Percentiles rank a stretch among this genome's conserved stretches.
Evolutionary conservation across 37 sponge, comb jelly and placozoan genomes (phyloP).

Genomic region (Spongia lamella): DNA sequence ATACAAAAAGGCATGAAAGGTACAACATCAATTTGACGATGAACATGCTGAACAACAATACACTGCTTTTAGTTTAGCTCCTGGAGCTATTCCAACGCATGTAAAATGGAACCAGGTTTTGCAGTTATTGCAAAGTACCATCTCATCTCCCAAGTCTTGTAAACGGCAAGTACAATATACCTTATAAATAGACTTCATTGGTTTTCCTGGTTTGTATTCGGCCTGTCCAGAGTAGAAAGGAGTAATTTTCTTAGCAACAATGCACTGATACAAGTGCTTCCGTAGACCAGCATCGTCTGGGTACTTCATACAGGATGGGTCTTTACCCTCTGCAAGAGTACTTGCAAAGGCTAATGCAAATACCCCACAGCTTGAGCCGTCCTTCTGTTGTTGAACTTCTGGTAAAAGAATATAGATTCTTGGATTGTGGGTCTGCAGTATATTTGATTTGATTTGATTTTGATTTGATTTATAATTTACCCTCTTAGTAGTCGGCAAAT

Average conservation of each 20-base stretch:
- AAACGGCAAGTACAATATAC: conserved; percentile 12
- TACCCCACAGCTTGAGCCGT: conserved; percentile 23
- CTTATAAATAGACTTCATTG: not conserved
- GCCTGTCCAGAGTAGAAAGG: not conserved
- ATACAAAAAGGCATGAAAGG: too few relatives aligned
- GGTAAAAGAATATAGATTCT: not conserved
- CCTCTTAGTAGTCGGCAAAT: too few relatives aligned
- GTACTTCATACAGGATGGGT: not conserved
- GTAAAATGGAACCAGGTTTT: too few relatives aligned
- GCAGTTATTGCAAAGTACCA: too few relatives aligned
- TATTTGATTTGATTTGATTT: too few relatives aligned
- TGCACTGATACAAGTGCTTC: not conserved
- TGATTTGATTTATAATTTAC: too few relatives aligned
- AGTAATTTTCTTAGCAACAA: not conserved
- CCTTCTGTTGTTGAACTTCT: conserved; percentile 25
- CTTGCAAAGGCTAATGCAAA: conserved; percentile 21
- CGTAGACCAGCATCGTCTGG: not conserved
- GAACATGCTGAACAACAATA: too few relatives aligned
- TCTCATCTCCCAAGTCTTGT: too few relatives aligned
- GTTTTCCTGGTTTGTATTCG: not conserved
- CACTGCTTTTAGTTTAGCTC: too few relatives aligned
- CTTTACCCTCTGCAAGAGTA: conserved; percentile 12
- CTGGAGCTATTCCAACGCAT: too few relatives aligned
- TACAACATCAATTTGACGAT: too few relatives aligned
- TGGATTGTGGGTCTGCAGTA: too few relatives aligned